Conservation (phyloP, 64 coral and sea anemone genomes). For the Stichodactyla helianthus region DNA sequence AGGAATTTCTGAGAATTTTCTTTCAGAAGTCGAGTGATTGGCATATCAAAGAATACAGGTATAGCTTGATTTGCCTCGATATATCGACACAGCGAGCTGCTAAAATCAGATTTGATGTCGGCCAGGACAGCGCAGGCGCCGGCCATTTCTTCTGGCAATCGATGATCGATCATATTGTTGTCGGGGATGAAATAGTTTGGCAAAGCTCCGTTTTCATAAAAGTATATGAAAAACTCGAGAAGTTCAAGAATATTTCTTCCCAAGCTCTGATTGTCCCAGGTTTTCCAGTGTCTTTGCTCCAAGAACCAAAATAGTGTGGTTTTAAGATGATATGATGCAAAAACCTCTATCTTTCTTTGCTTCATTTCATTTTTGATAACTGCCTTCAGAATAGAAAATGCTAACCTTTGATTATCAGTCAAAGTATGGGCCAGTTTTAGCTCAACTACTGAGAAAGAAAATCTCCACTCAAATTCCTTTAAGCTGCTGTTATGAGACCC, state of each 20-base stretch:
- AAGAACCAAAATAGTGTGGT: slow-evolving; percentile 69
- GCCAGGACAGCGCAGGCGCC: slow-evolving; percentile 36
- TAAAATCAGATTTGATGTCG: slow-evolving; percentile 41
- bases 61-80: slow-evolving; percentile 61
- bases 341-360: slow-evolving; percentile 29
- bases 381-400: slow-evolving; percentile 62
- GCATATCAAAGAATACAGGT: slow-evolving; percentile 60
- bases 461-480: slow-evolving; percentile 63
- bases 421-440: slow-evolving; percentile 42
- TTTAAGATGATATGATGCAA: slow-evolving; percentile 75
- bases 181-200: slow-evolving; percentile 65
- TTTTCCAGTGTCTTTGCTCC: slow-evolving; percentile 35
- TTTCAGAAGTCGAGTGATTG: slow-evolving; percentile 28
- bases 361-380: slow-evolving; percentile 79
- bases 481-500: slow-evolving; percentile 47
- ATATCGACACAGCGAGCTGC: slow-evolving; percentile 47
- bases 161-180: slow-evolving; percentile 84
- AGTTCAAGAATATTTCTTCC: slow-evolving; percentile 50
- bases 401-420: slow-evolving; percentile 57
- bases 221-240: slow-evolving; percentile 46
- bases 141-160: slow-evolving; percentile 33
- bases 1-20: slow-evolving; percentile 45
- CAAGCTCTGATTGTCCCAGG: slow-evolving; percentile 22
- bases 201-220: slow-evolving; percentile 42
- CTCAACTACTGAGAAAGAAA: slow-evolving; percentile 70